These are phyloP conservation scores for Hippocampus zosterae DNA, from an alignment of 2,113 vertebrate species.

Conservation along the genomic window DNA sequence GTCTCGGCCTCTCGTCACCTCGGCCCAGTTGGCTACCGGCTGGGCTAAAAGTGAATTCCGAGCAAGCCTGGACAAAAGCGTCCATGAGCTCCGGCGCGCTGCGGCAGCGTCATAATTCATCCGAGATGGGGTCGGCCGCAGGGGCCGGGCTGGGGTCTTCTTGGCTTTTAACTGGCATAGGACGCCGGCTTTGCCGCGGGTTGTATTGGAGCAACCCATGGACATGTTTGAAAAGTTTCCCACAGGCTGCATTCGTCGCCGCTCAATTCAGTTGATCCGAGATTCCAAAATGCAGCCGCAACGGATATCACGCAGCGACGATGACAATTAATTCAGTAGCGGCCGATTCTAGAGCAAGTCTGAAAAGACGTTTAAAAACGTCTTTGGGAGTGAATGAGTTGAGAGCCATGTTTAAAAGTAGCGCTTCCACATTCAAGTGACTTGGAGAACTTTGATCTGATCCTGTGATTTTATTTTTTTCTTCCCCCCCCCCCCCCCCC, in stretches of 20 bases:
- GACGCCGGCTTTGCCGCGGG: constrained; percentile 17
- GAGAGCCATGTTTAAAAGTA: background rate
- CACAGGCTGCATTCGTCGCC: background rate
- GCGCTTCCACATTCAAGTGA: background rate
- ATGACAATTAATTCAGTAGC: background rate
- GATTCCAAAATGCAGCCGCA: background rate
- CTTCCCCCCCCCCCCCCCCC: no score
- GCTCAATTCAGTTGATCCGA: background rate
- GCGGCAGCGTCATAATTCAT: constrained; percentile 36
- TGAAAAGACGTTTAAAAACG: no score
- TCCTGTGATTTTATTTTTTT: background rate
- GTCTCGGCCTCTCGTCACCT: constrained; percentile 18
- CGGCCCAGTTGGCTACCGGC: constrained; percentile 38
- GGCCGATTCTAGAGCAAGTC: no score
- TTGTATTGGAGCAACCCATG: constrained; percentile 40
- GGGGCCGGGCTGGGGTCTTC: constrained; percentile 8
- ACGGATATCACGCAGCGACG: background rate
- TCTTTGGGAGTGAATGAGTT: no score
- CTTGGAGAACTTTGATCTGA: background rate
- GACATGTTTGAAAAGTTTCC: constrained; percentile 11
- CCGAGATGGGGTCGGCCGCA: constrained; percentile 3
- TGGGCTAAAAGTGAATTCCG: constrained; percentile 37
- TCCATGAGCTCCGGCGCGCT: constrained; percentile 55
- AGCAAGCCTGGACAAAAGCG: constrained; percentile 59
- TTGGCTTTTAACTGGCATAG: constrained; percentile 34